Evolutionary conservation across 2,888 invertebrate genomes (phyloP), one percentile per base, ranked within the genome.

Genomic region (Pasiphila rectangulata): DNA sequence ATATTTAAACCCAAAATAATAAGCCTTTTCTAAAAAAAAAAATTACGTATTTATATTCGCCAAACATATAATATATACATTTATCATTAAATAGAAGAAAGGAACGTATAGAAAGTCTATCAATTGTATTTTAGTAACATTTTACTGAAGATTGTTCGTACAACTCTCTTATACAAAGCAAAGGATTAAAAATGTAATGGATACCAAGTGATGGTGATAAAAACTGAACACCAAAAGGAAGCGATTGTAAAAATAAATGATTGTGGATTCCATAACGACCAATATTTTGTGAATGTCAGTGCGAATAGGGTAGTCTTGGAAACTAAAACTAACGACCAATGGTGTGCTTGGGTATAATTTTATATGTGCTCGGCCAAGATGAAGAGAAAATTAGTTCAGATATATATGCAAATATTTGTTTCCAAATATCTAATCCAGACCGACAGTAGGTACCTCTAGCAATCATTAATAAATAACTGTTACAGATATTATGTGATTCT

Each of bases 261-360:
- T 5, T 17, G 10, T 10, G 32, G 17, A 29, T 6, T 48, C 30
- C 34, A 36, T 44, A 41, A 34, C 23, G 49, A 46, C 42, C 49
- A 27, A 49, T 45, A 43, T 34, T 35, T 41, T 43, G 36, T 46
- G 34, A 17, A 52, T 49, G 9, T 47, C 44, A 51, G 25, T 35
- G 51, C 50, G 49, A 48, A 42, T 42, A 59, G 42, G 46, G 51
- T 53, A 48, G 41, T 32, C 35, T 32, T 43, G 25, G 32, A n/a
- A 50, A 42, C 23, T 39, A 40, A 29, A 30, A n/a, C 40, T 39
- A 46, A 40, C 35, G 49, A 44, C 35, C 39, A 51, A 55, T 21
- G 21, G 20, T 25, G 29, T 39, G 38, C 9, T 35, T 9, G 35
- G 39, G 23, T 27, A 9, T 20, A 20, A 23, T 27, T 37, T 39